Base-by-base conservation (phyloP, 2,113 vertebrate genomes). In the Solea solea region DNA sequence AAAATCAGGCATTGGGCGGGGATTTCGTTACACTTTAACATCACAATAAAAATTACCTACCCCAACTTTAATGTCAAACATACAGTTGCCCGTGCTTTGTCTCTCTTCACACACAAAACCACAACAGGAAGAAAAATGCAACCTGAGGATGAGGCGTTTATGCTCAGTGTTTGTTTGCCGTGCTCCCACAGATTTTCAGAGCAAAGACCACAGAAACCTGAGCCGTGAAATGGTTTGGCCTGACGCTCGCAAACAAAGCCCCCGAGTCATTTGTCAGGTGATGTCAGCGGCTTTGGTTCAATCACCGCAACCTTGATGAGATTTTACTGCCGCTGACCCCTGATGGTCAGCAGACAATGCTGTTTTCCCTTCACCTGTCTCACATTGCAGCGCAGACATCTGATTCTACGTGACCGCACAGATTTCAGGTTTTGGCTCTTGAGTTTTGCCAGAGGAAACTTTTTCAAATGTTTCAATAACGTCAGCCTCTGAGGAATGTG, bases 161-260 rank as follows among this genome's bases (percentile, higher is more conserved):
- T 27, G 12, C 41, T 8, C 7, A 52, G 41, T n/a, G 55, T 48
- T 46, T 77, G 48, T 59, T 34, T 42, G 28, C 57, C 42, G 28
- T 21, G 54, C 15, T 49, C 44, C 53, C 62, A 44, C 13, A 45
- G 15, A 51, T 34, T 66, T 41, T 62, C 6, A 55, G 39, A 73
- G 74, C 45, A 74, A 44, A 68, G 54, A 45, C 46, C 8, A 1
- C 56, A 56, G 82, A 77, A 72, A 82, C 49, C 58, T 44, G 73
- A 84, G 27, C 55, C 2, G 41, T 41, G 45, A 64, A 6, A 62
- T 52, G 28, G 63, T 40, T 53, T 6, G 14, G 40, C 40, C 58
- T 8, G 12, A 13, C 44, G 14, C 40, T 21, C 9, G 2, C 9
- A 34, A 3, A 42, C 9, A 11, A 65, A 54, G 34, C 66, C 40